Base-by-base conservation (phyloP, 2,113 vertebrate species). In the Psittacus erithacus region DNA sequence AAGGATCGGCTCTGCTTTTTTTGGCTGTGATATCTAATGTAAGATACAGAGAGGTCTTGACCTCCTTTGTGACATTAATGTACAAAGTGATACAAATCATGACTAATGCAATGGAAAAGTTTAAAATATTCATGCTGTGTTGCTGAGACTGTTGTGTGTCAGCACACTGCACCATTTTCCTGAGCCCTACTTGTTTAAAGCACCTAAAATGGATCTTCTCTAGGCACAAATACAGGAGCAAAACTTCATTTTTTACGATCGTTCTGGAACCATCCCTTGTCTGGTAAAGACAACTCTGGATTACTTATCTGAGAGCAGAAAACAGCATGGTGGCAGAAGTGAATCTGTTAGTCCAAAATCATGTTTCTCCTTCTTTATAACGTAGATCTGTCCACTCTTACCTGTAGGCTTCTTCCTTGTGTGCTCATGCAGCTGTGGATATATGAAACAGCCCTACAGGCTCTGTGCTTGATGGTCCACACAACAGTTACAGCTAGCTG, bases 101-200 rank as follows among this genome's bases (percentile, higher is more conserved):
- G 79, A 80, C 53, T 75, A 84, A 84, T 38, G 27, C 75, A 86
- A 27, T 24, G 69, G 50, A 86, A 86, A 88, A 53, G 11, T 75
- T 67, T 87, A 63, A 89, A 95, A 90, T 91, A 93, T 90, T 74
- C 64, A 38, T 75, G 52, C 18, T 62, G 27, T 49, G 39, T 82
- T 95, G 86, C 73, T 82, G 49, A 86, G 39, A 20, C 53, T 59
- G 28, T 59, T 18, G 28, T 17, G 27, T 78, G n/a, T 86, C 73
- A 81, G 86, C 73, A 83, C 12, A 31, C 28, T 67, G 50, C 8
- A 39, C 76, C 4, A 5, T 93, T 83, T 92, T 84, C 55, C 46
- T 50, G 77, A 80, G 46, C 31, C 13, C 31, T 74, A 1, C 25
- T 80, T 80, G 19, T 71, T 86, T 39, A 52, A 68, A 70, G 50